phyloP scores from a whole-genome alignment of 2,888 invertebrate species.

The Nymphalis polychloros region DNA sequence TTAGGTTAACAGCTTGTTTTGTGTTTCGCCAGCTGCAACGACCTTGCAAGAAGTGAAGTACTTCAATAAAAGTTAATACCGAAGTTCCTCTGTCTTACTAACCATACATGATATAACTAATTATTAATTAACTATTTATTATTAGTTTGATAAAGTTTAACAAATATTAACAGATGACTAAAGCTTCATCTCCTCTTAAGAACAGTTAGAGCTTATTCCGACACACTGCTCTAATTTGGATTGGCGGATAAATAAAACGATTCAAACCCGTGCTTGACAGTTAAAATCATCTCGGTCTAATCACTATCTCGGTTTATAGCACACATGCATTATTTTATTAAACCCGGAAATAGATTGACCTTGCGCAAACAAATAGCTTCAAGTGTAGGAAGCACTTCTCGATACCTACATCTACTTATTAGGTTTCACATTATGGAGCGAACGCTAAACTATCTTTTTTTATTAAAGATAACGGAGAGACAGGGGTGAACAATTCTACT shows the following conservation, averaged over 20 bases:
- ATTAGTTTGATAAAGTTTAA: no score
- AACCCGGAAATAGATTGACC: conserved; percentile 15
- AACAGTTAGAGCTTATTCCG: no score
- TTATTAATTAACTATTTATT: no score
- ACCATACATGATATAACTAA: no score
- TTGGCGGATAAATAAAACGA: no score
- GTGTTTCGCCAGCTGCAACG: conserved; percentile 9
- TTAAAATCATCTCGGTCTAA: no score
- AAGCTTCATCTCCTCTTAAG: no score
- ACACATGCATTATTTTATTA: conserved; percentile 1
- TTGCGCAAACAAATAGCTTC: conserved; percentile 9
- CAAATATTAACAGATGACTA: no score
- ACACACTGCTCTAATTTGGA: no score
- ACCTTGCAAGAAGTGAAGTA: not conserved
- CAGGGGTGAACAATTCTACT: no score
- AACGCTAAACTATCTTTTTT: not conserved
- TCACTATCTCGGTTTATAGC: no score
- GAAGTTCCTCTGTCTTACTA: not conserved
- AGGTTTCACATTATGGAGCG: conserved; percentile 5
- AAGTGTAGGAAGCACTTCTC: conserved; percentile 7
- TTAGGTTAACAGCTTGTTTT: conserved; percentile 23
- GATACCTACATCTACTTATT: conserved; percentile 13
- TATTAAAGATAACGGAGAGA: not conserved
- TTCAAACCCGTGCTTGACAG: no score
- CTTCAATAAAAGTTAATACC: not conserved